Base-by-base conservation (phyloP, 1,140 invertebrate species). In the Luehdorfia chinensis region DNA sequence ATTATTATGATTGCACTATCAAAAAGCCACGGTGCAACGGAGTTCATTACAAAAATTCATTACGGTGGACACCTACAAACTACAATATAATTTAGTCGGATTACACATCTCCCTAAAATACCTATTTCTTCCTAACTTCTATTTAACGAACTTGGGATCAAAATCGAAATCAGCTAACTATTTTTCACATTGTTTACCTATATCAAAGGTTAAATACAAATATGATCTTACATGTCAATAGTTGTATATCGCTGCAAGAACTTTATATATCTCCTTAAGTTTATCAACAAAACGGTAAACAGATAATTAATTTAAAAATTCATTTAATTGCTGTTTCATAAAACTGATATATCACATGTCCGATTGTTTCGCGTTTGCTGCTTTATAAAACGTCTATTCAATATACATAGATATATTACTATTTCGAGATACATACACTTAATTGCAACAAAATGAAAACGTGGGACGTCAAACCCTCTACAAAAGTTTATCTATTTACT, bases 271-370 rank as follows among this genome's bases (percentile, higher is more conserved):
- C 23, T 27, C 9, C n/a, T 27, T 27, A 27, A 27, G 23, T 31
- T 9, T 11, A 11, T 12, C 11, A 31, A 31, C 28, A 13, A 31
- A 31, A 31, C 28, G 12, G 28, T 27, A 27, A 27, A 27, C 23
- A 27, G 23, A 27, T 27, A 27, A 27, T 27, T 27, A 2, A 27
- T 8, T n/a, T n/a, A 27, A 27, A 27, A 27, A 27, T 8, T 27
- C 23, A 27, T 27, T 6, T 8, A 27, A 27, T 8, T 27, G 23
- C 7, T 27, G 9, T 27, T n/a, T 27, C 23, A 74, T 65, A 62
- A n/a, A n/a, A 50, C 60, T 45, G 48, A 62, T 67, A 65, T 73
- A 78, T 74, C 70, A 75, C 71, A 73, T 69, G 64, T 73, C 59
- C 65, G 69, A 73, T n/a, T n/a, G 53, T 59, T 68, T 66, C 55